Conservation (phyloP, 2,797 vertebrate genomes). For the Parauchenoglanis punctatus region DNA sequence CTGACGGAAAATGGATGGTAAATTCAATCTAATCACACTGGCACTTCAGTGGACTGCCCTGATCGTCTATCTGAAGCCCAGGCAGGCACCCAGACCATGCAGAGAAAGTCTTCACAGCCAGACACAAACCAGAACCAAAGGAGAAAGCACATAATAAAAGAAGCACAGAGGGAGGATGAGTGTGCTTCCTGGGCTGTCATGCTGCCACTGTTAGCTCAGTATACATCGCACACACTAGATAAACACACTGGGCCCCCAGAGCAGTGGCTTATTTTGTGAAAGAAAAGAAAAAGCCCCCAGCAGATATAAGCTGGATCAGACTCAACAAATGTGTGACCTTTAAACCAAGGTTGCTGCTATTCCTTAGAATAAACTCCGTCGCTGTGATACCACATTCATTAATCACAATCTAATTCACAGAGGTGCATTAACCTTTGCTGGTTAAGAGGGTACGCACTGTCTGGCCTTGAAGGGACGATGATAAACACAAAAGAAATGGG, state of each 20-base stretch:
- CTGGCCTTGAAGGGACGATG: constrained; percentile 17
- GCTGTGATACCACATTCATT: constrained; percentile 28
- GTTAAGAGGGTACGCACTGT: not conserved
- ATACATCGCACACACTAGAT: constrained; percentile 65
- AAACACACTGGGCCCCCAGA: constrained; percentile 66
- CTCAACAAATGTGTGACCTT: constrained; percentile 35
- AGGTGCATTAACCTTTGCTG: constrained; percentile 10
- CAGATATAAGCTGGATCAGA: constrained; percentile 19
- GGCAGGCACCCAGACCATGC: constrained; percentile 44
- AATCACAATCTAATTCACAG: constrained; percentile 19
- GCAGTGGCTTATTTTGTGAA: constrained; percentile 13
- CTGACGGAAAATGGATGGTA: constrained; percentile 60
- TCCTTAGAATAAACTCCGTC: constrained; percentile 38
- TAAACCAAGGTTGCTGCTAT: constrained; percentile 35
- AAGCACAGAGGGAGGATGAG: constrained; percentile 51
- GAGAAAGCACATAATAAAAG: constrained; percentile 48
- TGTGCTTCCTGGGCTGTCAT: constrained; percentile 63
- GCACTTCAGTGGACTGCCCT: constrained; percentile 67
- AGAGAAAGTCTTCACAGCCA: constrained; percentile 57
- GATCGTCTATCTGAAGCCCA: constrained; percentile 65
- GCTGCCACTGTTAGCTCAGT: constrained; percentile 64
- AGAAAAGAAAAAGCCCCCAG: not conserved
- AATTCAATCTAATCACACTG: constrained; percentile 68
- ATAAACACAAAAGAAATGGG: constrained; percentile 33
- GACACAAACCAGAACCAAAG: constrained; percentile 63